Evolutionary conservation across 37 sponge, comb jelly and placozoan species (phyloP).

Genomic region (Halisarca cf. caerulea): DNA sequence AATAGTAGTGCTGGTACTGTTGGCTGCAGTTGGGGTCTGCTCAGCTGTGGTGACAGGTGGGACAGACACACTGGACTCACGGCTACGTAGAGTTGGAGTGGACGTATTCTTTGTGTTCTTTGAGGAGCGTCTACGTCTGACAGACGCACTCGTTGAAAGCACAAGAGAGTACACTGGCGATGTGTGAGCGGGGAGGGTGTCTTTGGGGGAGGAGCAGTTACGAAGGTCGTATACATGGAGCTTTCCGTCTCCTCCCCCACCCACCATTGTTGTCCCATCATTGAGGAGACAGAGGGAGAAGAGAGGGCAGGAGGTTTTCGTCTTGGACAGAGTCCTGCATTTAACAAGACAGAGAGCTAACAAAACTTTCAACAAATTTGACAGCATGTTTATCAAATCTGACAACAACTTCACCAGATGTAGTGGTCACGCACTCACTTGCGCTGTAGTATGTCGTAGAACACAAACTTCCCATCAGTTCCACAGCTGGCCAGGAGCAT

Average conservation of each 20-base stretch:
- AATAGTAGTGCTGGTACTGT: neutral
- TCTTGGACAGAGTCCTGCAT: slow-evolving; percentile 54
- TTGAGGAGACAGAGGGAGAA: slow-evolving; percentile 46
- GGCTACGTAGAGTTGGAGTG: neutral
- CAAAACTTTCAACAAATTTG: neutral
- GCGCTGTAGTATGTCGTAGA: slow-evolving; percentile 71
- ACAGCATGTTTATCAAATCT: neutral
- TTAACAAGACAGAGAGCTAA: neutral
- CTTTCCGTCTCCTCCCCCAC: slow-evolving; percentile 71
- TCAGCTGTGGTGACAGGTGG: neutral
- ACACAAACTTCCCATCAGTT: slow-evolving; percentile 43
- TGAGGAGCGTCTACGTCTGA: neutral
- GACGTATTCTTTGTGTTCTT: neutral
- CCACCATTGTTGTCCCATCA: slow-evolving; percentile 73
- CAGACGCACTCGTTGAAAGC: neutral
- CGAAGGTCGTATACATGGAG: slow-evolving; percentile 75
- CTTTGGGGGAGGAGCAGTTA: slow-evolving; percentile 45
- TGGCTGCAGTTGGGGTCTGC: neutral
- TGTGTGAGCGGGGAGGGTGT: slow-evolving; percentile 46
- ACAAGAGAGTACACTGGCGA: slow-evolving; percentile 16
- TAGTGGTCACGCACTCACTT: slow-evolving; percentile 38
- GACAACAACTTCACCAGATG: neutral
- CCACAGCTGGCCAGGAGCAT: slow-evolving; percentile 75
- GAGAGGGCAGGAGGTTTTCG: slow-evolving; percentile 47
- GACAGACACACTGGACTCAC: neutral